phyloP scores from a whole-genome alignment of 2,888 invertebrate genomes.

The Eristalis tenax region DNA sequence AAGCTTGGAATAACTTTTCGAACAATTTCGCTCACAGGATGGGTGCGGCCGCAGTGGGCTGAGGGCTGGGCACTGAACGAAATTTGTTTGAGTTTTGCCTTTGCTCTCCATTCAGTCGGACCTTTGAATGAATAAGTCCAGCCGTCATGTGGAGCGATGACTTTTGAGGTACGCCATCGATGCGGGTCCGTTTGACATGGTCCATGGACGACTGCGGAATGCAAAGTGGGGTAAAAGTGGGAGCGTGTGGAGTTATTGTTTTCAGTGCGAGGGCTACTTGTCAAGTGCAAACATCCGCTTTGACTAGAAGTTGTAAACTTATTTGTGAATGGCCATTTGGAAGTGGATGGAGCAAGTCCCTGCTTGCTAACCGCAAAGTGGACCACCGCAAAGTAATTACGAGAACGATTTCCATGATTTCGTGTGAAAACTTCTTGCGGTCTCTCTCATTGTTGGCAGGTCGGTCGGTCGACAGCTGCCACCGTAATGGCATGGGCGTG shows the following conservation, averaged over 20 bases:
- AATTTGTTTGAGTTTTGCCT: neutral
- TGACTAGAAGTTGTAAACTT: neutral
- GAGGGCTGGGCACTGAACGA: neutral
- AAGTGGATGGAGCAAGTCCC: neutral
- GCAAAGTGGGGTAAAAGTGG: neutral
- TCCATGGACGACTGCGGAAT: neutral
- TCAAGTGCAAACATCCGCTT: neutral
- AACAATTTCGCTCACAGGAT: neutral
- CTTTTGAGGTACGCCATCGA: neutral
- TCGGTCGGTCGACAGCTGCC: neutral
- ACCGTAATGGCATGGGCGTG: neutral
- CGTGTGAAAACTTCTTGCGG: neutral
- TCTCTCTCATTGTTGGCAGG: neutral
- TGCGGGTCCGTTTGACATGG: neutral
- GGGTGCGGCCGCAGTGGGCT: neutral
- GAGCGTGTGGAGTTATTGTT: neutral
- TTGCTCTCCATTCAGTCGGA: neutral
- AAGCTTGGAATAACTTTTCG: neutral
- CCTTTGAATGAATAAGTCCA: neutral
- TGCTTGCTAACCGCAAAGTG: neutral
- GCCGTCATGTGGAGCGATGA: neutral
- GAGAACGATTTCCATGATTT: neutral
- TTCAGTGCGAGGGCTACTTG: neutral
- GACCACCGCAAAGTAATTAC: neutral
- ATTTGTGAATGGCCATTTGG: neutral